Evolutionary conservation across 2,113 vertebrate genomes (phyloP).

Genomic region (Merops nubicus): DNA sequence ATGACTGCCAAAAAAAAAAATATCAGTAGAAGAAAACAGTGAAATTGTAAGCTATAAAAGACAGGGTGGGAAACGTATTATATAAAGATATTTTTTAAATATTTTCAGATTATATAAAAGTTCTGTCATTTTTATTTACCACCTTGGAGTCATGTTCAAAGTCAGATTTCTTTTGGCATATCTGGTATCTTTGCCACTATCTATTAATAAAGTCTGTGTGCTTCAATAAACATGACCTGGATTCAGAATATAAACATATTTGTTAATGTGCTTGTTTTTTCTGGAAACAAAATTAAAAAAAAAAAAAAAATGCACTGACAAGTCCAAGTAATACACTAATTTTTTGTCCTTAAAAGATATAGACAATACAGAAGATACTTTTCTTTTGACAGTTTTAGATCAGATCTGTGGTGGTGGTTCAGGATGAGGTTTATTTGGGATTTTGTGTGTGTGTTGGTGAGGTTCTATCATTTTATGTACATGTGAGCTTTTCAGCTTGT

Average conservation of each 20-base stretch:
- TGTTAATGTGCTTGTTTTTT: neutral
- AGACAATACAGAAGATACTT: neutral
- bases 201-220: neutral
- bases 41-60: neutral
- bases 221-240: neutral
- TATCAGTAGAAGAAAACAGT: neutral
- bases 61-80: neutral
- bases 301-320: neutral
- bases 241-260: neutral
- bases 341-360: neutral
- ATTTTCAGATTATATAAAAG: neutral
- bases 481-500: neutral
- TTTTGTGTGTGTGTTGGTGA: neutral
- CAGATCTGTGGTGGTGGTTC: neutral
- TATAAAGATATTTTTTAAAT: rapidly evolving
- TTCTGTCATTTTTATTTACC: neutral
- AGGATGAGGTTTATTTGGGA: neutral
- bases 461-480: neutral
- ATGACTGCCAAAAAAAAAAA: neutral
- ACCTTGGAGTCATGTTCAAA: neutral
- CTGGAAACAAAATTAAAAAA: neutral
- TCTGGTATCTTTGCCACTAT: neutral
- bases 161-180: neutral
- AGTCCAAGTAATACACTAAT: neutral
- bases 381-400: neutral